A percentile compares a stretch with the other conserved stretches of the same genome.
Evolutionary conservation across 2,797 vertebrate species (phyloP).

Genomic region (Hoplostethus atlanticus): DNA sequence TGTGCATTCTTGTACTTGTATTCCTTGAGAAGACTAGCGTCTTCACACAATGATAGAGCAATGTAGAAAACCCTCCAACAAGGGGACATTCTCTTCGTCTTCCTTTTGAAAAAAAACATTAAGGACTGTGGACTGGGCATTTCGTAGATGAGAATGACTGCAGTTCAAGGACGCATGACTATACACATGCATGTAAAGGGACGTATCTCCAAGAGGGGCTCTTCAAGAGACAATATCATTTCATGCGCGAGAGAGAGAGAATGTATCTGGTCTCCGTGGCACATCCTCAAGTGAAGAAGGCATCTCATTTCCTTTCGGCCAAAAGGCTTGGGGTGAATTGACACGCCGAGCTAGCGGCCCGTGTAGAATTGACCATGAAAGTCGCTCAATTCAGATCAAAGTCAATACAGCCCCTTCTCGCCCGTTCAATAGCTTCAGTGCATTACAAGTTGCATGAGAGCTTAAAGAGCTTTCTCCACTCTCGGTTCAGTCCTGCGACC

Average conservation of each 20-base stretch:
- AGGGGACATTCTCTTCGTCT: too few relatives aligned
- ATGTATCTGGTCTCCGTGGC: slow-evolving; percentile 55
- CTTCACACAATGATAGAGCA: too few relatives aligned
- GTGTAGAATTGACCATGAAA: slow-evolving; percentile 83
- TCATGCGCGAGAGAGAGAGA: slow-evolving; percentile 33
- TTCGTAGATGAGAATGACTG: background rate
- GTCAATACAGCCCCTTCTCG: slow-evolving; percentile 70
- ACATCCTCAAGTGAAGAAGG: slow-evolving; percentile 66
- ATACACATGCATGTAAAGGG: background rate
- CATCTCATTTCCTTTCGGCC: slow-evolving; percentile 71
- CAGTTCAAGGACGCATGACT: background rate
- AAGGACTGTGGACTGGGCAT: too few relatives aligned
- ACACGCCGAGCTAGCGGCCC: slow-evolving; percentile 60
- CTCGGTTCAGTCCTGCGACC: slow-evolving; percentile 30
- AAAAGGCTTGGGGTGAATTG: slow-evolving; percentile 72
- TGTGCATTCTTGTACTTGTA: background rate
- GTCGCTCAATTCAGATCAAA: slow-evolving; percentile 82
- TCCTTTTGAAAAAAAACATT: too few relatives aligned
- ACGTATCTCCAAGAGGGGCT: background rate
- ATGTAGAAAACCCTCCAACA: too few relatives aligned
- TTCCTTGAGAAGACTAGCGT: too few relatives aligned
- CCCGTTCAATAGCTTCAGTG: slow-evolving; percentile 70
- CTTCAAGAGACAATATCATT: background rate
- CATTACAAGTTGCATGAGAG: slow-evolving; percentile 60
- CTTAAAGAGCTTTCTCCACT: slow-evolving; percentile 38